Base-by-base conservation (phyloP, 2,888 invertebrate species). In the Agriotes lineatus region DNA sequence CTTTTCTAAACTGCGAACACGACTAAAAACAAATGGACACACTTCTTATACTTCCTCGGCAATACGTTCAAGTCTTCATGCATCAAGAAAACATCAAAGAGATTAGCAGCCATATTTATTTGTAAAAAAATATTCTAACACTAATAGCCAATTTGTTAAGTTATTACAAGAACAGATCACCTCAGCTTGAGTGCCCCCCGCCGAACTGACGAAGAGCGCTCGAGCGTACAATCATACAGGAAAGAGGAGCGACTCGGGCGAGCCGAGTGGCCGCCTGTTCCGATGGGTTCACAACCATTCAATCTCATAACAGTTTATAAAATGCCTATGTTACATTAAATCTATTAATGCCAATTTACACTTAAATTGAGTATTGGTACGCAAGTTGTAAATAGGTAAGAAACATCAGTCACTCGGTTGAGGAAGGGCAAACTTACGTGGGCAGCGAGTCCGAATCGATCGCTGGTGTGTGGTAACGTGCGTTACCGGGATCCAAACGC, bases 71-170 rank as follows among this genome's bases (percentile, higher is more conserved):
- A n/a, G n/a, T n/a, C n/a, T n/a, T n/a, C n/a, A n/a, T n/a, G n/a
- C n/a, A n/a, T n/a, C n/a, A n/a, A n/a, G n/a, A n/a, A n/a, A n/a
- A n/a, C n/a, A n/a, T 25, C 7, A 3, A 48, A 25, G 12, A 60
- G 60, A 69, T 78, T 82, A 83, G 84, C 83, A 83, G 83, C 83
- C 80, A 81, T 82, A 79, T 89, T 89, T 89, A 88, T 89, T 88
- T 88, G 89, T 89, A 89, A 89, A 89, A 89, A 89, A 89, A 89
- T 89, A 89, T 87, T 88, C 88, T 89, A 88, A 88, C 86, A 87
- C 88, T 88, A 88, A 87, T 88, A 89, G 88, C 88, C 87, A 88
- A 88, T 88, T 87, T 88, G 78, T 79, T 73, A 74, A 76, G 71
- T 80, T 78, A 78, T 79, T 78, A 79, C 67, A 65, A 66, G 65